Conservation (phyloP, 1,140 invertebrate genomes). For the Pseudomyrmex cubaensis region DNA sequence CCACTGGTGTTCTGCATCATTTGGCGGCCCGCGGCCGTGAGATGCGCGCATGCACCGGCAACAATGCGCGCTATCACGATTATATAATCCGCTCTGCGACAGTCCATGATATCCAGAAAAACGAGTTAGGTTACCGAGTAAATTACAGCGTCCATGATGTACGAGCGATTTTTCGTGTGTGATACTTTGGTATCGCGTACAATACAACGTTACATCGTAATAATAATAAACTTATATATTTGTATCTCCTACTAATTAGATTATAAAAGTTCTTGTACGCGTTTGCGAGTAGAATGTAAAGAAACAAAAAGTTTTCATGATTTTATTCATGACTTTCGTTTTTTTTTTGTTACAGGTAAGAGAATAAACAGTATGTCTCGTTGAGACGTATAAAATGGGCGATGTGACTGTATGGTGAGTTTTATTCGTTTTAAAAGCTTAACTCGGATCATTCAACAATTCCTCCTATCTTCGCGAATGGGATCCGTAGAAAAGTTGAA, state of each 20-base stretch:
- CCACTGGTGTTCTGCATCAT: conserved; percentile 85
- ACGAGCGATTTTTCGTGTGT: conserved; percentile 6
- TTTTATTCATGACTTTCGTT: background rate
- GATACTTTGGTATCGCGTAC: conserved; percentile 11
- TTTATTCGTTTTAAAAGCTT: conserved; percentile 42
- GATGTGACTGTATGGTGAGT: conserved; percentile 83
- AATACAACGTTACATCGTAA: background rate
- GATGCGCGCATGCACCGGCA: conserved; percentile 79
- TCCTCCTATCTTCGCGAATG: background rate
- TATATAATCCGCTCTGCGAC: conserved; percentile 70
- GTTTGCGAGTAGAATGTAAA: background rate
- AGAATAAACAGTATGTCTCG: conserved; percentile 5
- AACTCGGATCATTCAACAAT: conserved; percentile 15
- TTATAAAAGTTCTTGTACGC: no score
- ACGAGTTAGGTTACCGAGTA: conserved; percentile 8
- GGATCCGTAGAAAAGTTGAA: conserved; percentile 6
- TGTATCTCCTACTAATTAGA: no score
- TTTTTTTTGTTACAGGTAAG: conserved; percentile 83
- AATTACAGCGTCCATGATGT: background rate
- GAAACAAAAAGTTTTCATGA: background rate
- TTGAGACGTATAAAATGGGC: no score
- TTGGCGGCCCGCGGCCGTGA: conserved; percentile 83
- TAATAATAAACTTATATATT: no score
- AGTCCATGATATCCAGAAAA: conserved; percentile 66
- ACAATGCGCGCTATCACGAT: conserved; percentile 78